Evolutionary conservation across 2,113 vertebrate species (phyloP).

Genomic region (Nansenia antarctica): DNA sequence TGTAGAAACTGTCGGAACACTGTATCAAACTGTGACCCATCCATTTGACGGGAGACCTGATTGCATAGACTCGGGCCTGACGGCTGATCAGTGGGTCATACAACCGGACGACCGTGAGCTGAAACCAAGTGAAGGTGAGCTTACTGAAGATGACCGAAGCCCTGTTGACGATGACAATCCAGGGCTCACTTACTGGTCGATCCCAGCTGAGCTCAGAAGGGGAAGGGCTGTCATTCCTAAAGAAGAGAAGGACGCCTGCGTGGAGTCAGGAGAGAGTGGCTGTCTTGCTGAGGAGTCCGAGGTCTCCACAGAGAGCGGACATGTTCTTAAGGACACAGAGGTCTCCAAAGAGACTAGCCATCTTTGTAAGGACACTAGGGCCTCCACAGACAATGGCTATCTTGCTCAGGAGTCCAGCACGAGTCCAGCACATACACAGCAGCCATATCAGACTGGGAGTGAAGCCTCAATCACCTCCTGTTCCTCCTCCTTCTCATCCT

Average conservation of each 20-base stretch:
- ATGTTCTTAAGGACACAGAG: background rate
- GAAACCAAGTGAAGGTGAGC: background rate
- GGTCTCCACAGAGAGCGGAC: background rate
- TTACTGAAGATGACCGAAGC: background rate
- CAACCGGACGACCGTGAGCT: background rate
- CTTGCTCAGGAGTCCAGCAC: background rate
- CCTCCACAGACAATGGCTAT: too few relatives aligned
- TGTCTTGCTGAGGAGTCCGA: background rate
- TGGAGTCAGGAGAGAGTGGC: background rate
- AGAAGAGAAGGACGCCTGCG: background rate
- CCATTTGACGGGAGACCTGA: background rate
- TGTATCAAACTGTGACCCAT: background rate
- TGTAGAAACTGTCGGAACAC: too few relatives aligned
- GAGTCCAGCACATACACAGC: too few relatives aligned
- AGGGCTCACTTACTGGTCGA: background rate
- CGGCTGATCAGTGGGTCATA: too few relatives aligned
- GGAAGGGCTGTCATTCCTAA: background rate
- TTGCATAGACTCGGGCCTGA: too few relatives aligned
- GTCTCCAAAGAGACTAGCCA: background rate
- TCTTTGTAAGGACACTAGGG: background rate
- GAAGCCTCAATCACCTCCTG: too few relatives aligned
- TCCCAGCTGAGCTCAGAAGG: background rate
- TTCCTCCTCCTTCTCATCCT: background rate
- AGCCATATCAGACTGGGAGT: too few relatives aligned
- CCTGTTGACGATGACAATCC: background rate